Evolutionary conservation across 2,113 vertebrate species (phyloP), one percentile per base, ranked within the genome.

Genomic region (Anhinga anhinga): DNA sequence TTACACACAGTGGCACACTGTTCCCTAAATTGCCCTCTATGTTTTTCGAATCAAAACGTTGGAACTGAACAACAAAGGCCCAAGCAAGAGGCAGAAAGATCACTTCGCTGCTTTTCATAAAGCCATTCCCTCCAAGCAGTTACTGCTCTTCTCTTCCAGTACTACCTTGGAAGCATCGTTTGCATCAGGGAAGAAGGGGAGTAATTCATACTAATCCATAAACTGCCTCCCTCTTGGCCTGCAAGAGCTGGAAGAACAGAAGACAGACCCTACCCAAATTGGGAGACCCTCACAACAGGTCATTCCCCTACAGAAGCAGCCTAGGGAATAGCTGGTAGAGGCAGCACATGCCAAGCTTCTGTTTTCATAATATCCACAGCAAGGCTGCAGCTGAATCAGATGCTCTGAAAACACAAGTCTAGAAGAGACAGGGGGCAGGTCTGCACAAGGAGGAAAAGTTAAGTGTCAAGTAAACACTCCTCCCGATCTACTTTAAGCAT

Each of bases 401-500:
- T 5, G 5, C 47, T 74, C 40, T 27, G 47, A 67, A 84, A 87
- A 49, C 9, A 16, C 34, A 32, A 47, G 25, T 34, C 62, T 23
- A 12, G 20, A 63, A 67, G 32, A 69, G 47, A 47, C 44, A 82
- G 65, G 40, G 47, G 16, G 30, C 36, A 82, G 61, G 15, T 50
- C 53, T 29, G 38, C 84, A 63, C 40, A 45, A 27, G 42, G 73
- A 65, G 50, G 15, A 69, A 58, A 79, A 65, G 23, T 49, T 72
- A 76, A 76, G 23, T 0, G 0, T 18, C 19, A 87, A 84, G 52
- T 26, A 71, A 87, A 82, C 55, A 47, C 47, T 70, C 58, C 63
- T 47, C 29, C 30, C 1, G 0, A 44, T 40, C 36, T 49, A 29
- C 47, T 73, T 59, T 7, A 82, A 61, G 78, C 0, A 0, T 62